Evolutionary conservation across 2,888 invertebrate species (phyloP), one percentile per base, ranked within the genome.

Genomic region (Elmis aenea): DNA sequence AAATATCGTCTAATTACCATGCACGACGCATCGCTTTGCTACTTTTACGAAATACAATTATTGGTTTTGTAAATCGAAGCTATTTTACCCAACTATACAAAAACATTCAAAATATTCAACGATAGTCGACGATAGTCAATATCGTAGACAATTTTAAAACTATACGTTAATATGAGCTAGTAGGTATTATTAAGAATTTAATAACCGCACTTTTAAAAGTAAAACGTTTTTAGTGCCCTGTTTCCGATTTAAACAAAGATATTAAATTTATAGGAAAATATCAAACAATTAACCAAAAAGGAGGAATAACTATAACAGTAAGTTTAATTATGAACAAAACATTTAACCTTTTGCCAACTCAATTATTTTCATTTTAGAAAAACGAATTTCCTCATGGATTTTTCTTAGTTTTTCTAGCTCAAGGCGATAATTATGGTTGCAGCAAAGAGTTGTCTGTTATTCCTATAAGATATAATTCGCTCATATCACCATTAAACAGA

Each of bases 201-300:
- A n/a, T n/a, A n/a, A n/a, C n/a, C n/a, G n/a, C n/a, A n/a, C n/a
- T 25, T 25, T 30, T 30, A 30, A 8, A 5, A 6, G 4, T 4
- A 31, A 38, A 40, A 40, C 43, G 39, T 42, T 74, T 74, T 32
- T 59, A 89, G 88, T 90, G 89, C 61, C 90, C 90, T 5, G 85
- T 90, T 1, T 83, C 83, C 58, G 90, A 90, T 62, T 74, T 84
- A 41, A 84, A 86, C 50, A 73, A 79, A 36, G 85, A 85, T 52
- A 80, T 89, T 3, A 70, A 82, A 35, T 88, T 21, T 13, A 77
- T 81, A 40, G 88, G 88, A 0, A 77, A 76, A 45, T 82, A 78
- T 62, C 79, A 88, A 53, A 89, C 89, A 0, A 81, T 89, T 68
- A 83, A 81, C 3, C 73, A 71, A 28, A 75, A 81, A 52, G 88